A percentile compares a stretch with the other conserved stretches of the same genome.
Conservation (phyloP, 2,888 invertebrate species). For the Perithous albicinctus region DNA sequence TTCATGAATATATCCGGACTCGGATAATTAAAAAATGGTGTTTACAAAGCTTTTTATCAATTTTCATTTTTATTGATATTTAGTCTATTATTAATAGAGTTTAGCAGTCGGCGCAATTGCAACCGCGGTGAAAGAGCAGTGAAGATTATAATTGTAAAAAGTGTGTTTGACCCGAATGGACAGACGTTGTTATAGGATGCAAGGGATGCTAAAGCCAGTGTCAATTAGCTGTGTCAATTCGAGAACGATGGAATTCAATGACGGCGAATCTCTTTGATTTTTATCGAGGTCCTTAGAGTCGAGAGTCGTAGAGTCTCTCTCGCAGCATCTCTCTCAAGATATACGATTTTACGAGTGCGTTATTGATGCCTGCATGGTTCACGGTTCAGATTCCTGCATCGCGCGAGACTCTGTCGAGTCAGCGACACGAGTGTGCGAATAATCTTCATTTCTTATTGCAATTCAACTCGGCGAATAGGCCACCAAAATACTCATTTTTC, state of each 20-base stretch:
- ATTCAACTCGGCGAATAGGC: too few relatives aligned
- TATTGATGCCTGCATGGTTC: conserved; percentile 43
- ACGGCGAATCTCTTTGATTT: conserved; percentile 53
- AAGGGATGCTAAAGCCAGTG: background rate
- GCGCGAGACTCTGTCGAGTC: background rate
- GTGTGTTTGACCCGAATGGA: background rate
- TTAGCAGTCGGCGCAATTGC: too few relatives aligned
- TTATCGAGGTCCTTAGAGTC: conserved; percentile 21
- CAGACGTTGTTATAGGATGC: background rate
- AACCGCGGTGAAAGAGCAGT: background rate
- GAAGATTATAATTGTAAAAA: background rate
- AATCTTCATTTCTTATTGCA: background rate
- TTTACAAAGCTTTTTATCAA: too few relatives aligned
- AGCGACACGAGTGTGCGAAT: conserved; percentile 17
- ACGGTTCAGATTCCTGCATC: conserved; percentile 37
- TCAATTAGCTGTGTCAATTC: conserved; percentile 23
- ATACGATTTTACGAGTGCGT: conserved; percentile 36
- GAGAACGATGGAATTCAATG: conserved; percentile 34
- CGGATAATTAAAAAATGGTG: too few relatives aligned
- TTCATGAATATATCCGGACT: too few relatives aligned
- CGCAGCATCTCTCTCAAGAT: conserved; percentile 29
- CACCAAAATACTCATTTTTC: too few relatives aligned
- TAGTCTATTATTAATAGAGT: too few relatives aligned
- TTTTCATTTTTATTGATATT: too few relatives aligned
- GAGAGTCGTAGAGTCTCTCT: conserved; percentile 1